Evolutionary conservation across 2,888 invertebrate genomes (phyloP).

Genomic region (Drosophila atripex): DNA sequence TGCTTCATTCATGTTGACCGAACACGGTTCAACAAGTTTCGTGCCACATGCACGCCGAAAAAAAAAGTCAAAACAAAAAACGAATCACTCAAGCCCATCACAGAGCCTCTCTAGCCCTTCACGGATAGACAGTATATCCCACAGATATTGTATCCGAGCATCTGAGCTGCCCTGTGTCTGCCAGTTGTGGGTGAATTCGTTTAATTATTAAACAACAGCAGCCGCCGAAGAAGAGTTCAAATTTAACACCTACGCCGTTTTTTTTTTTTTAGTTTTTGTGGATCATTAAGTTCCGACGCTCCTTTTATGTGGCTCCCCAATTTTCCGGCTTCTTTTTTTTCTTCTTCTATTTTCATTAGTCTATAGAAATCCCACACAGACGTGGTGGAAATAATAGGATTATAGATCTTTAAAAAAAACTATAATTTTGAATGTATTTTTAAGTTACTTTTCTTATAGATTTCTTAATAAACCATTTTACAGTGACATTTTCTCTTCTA

Average conservation of each 20-base stretch:
- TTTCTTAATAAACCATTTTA: too few species aligned
- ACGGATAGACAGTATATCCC: not conserved
- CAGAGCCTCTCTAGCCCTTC: slow-evolving; percentile 14
- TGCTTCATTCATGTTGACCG: slow-evolving; percentile 26
- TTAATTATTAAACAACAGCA: slow-evolving; percentile 31
- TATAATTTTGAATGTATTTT: not conserved
- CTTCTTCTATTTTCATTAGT: not conserved
- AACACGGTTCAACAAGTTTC: slow-evolving; percentile 56
- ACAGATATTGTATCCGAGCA: slow-evolving; percentile 3
- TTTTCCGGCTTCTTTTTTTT: slow-evolving; percentile 10
- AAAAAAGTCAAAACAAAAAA: slow-evolving; percentile 1
- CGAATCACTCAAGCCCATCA: slow-evolving; percentile 34
- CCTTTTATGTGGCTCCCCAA: slow-evolving; percentile 26
- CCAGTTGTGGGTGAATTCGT: slow-evolving; percentile 36
- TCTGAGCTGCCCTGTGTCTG: not conserved
- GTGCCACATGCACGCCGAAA: slow-evolving; percentile 41
- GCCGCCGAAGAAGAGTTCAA: slow-evolving; percentile 22
- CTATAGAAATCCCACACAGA: slow-evolving; percentile 5
- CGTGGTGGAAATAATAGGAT: not conserved
- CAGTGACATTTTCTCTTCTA: too few species aligned
- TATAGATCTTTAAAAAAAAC: too few species aligned
- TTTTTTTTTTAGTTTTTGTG: slow-evolving; percentile 19
- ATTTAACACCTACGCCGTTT: slow-evolving; percentile 45
- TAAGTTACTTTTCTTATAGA: too few species aligned
- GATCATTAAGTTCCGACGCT: slow-evolving; percentile 47